These are phyloP conservation scores for Macrobrachium rosenbergii DNA, from an alignment of 1,140 invertebrate genomes.

Conservation along the genomic window DNA sequence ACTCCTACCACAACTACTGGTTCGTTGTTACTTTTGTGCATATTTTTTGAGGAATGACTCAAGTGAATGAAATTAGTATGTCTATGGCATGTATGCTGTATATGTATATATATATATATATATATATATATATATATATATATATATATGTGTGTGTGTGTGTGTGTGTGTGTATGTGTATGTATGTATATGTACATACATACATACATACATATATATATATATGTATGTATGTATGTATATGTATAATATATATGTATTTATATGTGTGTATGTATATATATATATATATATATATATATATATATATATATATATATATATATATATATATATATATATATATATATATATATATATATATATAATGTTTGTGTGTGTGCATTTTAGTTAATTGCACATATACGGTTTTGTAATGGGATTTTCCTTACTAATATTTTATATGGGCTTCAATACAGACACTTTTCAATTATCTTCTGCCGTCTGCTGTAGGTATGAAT, in stretches of 20 bases:
- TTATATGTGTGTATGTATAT: too few relatives aligned
- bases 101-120: constrained; percentile 27
- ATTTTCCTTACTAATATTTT: too few relatives aligned
- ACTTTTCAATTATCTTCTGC: too few relatives aligned
- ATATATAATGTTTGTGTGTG: too few relatives aligned
- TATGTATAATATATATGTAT: too few relatives aligned
- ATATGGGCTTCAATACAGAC: too few relatives aligned
- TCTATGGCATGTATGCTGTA: not conserved
- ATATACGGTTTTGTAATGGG: too few relatives aligned
- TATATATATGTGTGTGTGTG: not conserved
- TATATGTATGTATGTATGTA: not conserved
- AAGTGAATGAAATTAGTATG: not conserved
- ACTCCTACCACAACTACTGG: too few relatives aligned
- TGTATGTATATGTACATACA: not conserved
- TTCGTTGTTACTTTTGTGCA: not conserved
- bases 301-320: not conserved
- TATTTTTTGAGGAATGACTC: too few relatives aligned
- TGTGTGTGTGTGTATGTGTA: not conserved
- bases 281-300: not conserved
- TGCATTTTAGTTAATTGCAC: not conserved
- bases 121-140: not conserved
- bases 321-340: not conserved
- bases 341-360: too few relatives aligned
- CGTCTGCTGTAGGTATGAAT: too few relatives aligned
- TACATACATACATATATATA: not conserved